Conservation (phyloP, 2,888 invertebrate species). For the Agonopterix heracliana region DNA sequence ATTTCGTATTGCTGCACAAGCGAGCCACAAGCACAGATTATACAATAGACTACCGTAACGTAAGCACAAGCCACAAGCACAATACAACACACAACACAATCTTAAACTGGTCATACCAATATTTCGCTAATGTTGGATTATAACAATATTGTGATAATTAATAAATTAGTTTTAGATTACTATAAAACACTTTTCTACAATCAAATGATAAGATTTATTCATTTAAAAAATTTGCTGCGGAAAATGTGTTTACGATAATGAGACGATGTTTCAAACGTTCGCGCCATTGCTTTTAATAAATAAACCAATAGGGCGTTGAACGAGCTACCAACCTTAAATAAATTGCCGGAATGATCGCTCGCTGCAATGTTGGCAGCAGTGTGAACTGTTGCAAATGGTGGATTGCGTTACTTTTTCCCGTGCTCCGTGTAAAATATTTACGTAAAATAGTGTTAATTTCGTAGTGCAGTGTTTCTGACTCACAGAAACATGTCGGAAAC, state of each 20-base stretch:
- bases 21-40: too few species aligned
- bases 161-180: too few species aligned
- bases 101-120: too few species aligned
- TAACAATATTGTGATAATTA: too few species aligned
- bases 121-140: too few species aligned
- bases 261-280: constrained; percentile 49
- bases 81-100: too few species aligned
- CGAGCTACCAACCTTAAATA: constrained; percentile 46
- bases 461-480: constrained; percentile 74
- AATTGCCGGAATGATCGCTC: constrained; percentile 59
- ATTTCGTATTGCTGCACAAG: too few species aligned
- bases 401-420: constrained; percentile 76
- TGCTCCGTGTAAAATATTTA: constrained; percentile 77
- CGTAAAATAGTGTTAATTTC: constrained; percentile 74
- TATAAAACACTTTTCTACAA: too few species aligned
- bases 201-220: too few species aligned
- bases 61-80: too few species aligned
- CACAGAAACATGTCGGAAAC: constrained; percentile 75
- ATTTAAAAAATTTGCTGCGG: neutral
- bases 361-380: constrained; percentile 67
- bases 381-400: constrained; percentile 74
- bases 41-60: too few species aligned
- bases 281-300: constrained; percentile 43
- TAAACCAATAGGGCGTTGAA: constrained; percentile 56
- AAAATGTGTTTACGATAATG: constrained; percentile 5